Conservation (phyloP, 2,113 vertebrate species). For the Microcebus lehilahytsara region DNA sequence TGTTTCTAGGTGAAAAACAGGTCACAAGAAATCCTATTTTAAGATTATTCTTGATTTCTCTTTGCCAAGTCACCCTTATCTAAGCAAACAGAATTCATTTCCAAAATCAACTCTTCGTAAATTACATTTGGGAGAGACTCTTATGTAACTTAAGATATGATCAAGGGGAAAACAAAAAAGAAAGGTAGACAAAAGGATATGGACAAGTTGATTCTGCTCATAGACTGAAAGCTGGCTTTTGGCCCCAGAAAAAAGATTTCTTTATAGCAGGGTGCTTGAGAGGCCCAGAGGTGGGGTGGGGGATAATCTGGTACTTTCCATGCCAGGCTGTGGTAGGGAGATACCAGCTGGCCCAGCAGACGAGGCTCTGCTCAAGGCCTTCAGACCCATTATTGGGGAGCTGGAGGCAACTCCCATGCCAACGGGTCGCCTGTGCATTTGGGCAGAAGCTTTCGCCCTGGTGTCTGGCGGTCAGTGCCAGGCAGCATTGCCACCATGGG, state of each 20-base stretch:
- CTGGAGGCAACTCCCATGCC: not conserved
- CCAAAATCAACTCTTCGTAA: slow-evolving; percentile 34
- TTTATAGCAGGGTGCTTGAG: not conserved
- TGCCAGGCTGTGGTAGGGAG: not conserved
- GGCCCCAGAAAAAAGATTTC: not conserved
- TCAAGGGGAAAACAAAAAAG: not conserved
- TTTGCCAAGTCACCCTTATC: not conserved
- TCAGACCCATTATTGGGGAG: not conserved
- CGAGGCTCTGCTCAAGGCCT: not conserved
- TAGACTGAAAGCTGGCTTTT: not conserved
- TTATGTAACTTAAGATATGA: not conserved
- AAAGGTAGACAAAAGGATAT: not conserved
- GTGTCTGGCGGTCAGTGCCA: not conserved
- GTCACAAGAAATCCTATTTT: not conserved
- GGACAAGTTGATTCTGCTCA: not conserved
- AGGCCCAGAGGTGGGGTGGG: not conserved
- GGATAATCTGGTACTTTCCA: not conserved
- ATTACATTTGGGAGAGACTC: not conserved
- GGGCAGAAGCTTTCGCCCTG: not conserved
- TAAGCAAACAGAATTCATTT: slow-evolving; percentile 23
- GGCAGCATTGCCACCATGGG: not conserved
- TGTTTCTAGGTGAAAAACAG: not conserved
- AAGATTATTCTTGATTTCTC: not conserved
- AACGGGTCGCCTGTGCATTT: no score
- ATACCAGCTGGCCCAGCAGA: not conserved